A percentile compares a stretch with the other conserved stretches of the same genome.
These are phyloP conservation scores for Drosophila eohydei DNA, from an alignment of 2,888 invertebrate species.

Conservation along the genomic window DNA sequence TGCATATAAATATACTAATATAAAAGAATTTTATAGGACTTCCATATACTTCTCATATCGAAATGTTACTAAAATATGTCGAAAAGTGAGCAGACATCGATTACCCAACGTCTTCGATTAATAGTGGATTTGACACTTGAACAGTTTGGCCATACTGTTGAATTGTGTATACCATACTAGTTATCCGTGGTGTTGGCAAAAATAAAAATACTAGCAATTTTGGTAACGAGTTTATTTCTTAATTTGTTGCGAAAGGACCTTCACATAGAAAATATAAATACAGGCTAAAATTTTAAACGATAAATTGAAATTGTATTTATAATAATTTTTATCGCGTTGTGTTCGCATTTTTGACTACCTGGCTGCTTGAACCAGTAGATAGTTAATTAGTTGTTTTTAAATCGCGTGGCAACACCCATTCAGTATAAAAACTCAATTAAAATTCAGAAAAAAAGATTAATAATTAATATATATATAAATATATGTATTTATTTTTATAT, in stretches of 20 bases:
- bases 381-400: slow-evolving; percentile 9
- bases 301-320: neutral
- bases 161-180: slow-evolving; percentile 51
- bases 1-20: neutral
- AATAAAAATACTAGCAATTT: slow-evolving; percentile 27
- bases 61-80: slow-evolving; percentile 2
- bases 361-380: neutral
- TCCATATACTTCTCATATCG: neutral
- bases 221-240: slow-evolving; percentile 30
- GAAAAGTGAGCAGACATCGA: neutral
- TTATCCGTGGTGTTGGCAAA: slow-evolving; percentile 38
- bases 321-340: slow-evolving; percentile 6
- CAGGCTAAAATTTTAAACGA: neutral
- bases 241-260: slow-evolving; percentile 17
- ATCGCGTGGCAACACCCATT: slow-evolving; percentile 33
- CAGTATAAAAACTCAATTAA: neutral
- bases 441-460: neutral
- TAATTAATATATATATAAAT: neutral
- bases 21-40: neutral
- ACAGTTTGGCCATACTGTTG: slow-evolving; percentile 31
- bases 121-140: neutral
- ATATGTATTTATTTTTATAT: neutral
- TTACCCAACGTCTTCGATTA: neutral
- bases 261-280: neutral
- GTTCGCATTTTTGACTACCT: neutral